These are phyloP conservation scores for Caenorhabditis latens DNA, from an alignment of 1,140 invertebrate genomes.

Conservation along the genomic window DNA sequence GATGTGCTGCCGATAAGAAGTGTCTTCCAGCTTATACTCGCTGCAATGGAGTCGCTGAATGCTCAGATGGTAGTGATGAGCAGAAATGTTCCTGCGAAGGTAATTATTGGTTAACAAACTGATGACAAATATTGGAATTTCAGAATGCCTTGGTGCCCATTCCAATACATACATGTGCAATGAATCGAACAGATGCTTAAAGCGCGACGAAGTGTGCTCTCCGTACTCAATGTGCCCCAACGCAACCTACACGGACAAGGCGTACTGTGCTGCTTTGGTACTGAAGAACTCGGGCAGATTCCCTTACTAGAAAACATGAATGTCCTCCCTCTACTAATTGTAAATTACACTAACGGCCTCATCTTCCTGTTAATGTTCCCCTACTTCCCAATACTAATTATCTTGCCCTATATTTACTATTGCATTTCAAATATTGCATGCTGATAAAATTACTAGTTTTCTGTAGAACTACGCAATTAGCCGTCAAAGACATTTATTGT, in stretches of 20 bases:
- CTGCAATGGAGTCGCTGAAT: slow-evolving; percentile 59
- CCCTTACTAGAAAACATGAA: neutral
- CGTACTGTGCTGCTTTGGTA: slow-evolving; percentile 56
- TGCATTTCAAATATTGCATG: slow-evolving; percentile 7
- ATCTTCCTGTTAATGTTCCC: slow-evolving; percentile 7
- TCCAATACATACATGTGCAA: slow-evolving; percentile 55
- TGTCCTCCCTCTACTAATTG: neutral
- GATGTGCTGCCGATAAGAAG: slow-evolving; percentile 31
- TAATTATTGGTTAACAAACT: neutral
- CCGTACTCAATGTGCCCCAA: slow-evolving; percentile 63
- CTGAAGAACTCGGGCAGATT: slow-evolving; percentile 21
- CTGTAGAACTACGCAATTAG: neutral
- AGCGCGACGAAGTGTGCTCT: slow-evolving; percentile 57
- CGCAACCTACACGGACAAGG: slow-evolving; percentile 55
- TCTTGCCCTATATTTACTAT: neutral
- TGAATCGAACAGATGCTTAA: slow-evolving; percentile 56
- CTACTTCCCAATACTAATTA: neutral
- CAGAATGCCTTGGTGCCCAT: slow-evolving; percentile 60
- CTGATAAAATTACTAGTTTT: neutral
- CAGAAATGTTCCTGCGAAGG: slow-evolving; percentile 59
- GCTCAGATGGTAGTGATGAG: slow-evolving; percentile 61
- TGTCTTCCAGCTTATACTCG: slow-evolving; percentile 46
- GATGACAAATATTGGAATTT: neutral
- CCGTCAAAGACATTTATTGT: too few species aligned
- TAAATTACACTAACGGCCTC: neutral